Evolutionary conservation across 2,113 vertebrate genomes (phyloP).

Genomic region (Cochlearius cochlearius): DNA sequence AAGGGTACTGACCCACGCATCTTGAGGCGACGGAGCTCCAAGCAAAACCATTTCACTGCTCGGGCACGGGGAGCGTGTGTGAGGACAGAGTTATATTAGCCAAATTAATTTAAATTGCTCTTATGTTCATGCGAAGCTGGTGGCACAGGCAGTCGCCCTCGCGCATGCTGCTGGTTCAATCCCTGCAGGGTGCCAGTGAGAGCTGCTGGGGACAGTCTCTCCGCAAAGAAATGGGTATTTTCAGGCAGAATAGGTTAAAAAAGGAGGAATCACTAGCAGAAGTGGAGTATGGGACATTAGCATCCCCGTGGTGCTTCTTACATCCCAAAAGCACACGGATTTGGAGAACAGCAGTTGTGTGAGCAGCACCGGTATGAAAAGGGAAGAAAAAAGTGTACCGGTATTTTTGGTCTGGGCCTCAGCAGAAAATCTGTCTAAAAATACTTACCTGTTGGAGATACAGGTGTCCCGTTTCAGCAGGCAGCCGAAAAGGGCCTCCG

Average conservation of each 20-base stretch:
- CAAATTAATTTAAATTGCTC: not conserved
- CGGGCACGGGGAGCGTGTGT: not conserved
- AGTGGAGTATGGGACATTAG: not conserved
- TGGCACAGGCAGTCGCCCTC: not conserved
- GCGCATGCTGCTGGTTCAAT: fast-evolving
- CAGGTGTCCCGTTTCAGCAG: not conserved
- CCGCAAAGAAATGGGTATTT: fast-evolving
- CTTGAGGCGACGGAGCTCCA: fast-evolving
- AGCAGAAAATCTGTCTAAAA: not conserved
- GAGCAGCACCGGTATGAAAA: not conserved
- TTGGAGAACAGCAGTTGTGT: not conserved
- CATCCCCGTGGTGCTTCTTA: not conserved
- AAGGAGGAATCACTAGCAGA: not conserved
- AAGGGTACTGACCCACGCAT: fast-evolving
- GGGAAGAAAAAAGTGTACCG: not conserved
- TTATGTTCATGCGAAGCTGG: fast-evolving
- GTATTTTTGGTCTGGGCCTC: not conserved
- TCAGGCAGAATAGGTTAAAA: not conserved
- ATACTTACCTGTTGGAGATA: not conserved
- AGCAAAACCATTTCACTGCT: not conserved
- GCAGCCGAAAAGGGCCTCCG: not conserved
- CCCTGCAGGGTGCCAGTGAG: not conserved
- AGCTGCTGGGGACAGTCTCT: not conserved
- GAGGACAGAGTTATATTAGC: not conserved
- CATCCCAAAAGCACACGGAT: fast-evolving